A percentile compares a stretch with the other conserved stretches of the same genome.
Conservation (phyloP, 2,888 invertebrate genomes). For the Tuberolachnus salignus region DNA sequence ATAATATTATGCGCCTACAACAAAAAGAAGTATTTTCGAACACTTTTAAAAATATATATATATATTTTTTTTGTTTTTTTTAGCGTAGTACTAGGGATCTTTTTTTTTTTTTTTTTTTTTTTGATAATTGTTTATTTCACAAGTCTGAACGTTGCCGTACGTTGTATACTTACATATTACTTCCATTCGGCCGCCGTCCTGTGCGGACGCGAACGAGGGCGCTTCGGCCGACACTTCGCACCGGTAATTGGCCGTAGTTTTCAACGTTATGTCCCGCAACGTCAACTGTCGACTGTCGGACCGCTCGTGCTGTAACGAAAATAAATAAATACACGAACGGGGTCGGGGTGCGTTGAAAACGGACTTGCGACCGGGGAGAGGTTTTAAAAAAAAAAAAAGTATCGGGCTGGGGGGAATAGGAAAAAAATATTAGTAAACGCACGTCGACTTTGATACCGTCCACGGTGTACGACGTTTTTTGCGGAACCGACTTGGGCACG, state of each 20-base stretch:
- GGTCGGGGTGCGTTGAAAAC: background rate
- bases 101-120: no score
- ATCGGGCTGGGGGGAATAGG: no score
- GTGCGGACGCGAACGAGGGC: constrained; percentile 64
- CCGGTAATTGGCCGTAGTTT: constrained; percentile 64
- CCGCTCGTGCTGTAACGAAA: constrained; percentile 61
- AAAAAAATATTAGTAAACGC: constrained; percentile 62
- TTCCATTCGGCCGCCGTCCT: constrained; percentile 65
- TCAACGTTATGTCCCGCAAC: constrained; percentile 62
- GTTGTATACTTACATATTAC: constrained; percentile 65
- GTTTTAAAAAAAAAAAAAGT: no score
- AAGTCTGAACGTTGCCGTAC: no score
- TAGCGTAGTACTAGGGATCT: no score
- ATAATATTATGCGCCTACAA: no score
- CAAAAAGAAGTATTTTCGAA: no score
- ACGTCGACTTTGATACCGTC: constrained; percentile 75
- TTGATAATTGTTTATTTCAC: no score
- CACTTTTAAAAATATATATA: no score
- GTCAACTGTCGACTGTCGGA: constrained; percentile 63
- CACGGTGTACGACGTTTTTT: constrained; percentile 71
- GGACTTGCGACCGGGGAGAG: no score
- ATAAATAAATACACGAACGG: no score
- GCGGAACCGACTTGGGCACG: constrained; percentile 68
- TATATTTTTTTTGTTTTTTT: no score
- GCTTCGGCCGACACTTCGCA: constrained; percentile 67